Base-by-base conservation (phyloP, 2,113 vertebrate genomes). In the Cebus imitator region DNA sequence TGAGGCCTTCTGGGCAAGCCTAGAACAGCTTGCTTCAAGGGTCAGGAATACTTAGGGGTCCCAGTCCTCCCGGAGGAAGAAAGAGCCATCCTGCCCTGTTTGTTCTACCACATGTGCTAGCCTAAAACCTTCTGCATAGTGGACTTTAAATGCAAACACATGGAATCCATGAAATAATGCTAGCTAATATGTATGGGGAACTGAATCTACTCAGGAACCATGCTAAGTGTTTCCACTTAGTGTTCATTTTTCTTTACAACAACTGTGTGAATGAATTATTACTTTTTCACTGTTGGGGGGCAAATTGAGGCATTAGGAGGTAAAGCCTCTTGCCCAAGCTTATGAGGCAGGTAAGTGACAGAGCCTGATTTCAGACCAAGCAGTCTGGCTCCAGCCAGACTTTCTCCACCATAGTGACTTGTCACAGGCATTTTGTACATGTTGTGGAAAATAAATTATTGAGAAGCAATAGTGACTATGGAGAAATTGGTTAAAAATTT, bases 41-140 rank as follows among this genome's bases (percentile, higher is more conserved):
- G 30, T 40, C 25, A 57, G 4, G 10, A 17, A 25, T 78, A 18
- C 7, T 14, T 25, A 58, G 12, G 32, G 10, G 57, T 17, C 18
- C 23, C 21, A 88, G 6, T 57, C 2, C 64, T 57, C 16, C 8
- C 14, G 0, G 13, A 75, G 25, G 25, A 68, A 43, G 48, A 8
- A 35, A 45, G 8, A 35, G 0, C 3, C 25, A 48, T 76, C 17
- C 0, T 57, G 7, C 0, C 3, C 1, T 3, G 40, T 5, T 61
- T 64, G 3, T 3, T 93, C 8, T 30, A 3, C 2, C 20, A 27
- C 30, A 30, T 2, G 5, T 25, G 20, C 17, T 61, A 17, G 8
- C 18, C 37, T 5, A 68, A 12, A 45, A 23, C 0, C 16, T 84
- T 57, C 16, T 12, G 40, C 6, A 6, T 12, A 61, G 11, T n/a